Evolutionary conservation across 2,113 vertebrate genomes (phyloP), one percentile per base, ranked within the genome.

Genomic region (Desmodus rotundus): DNA sequence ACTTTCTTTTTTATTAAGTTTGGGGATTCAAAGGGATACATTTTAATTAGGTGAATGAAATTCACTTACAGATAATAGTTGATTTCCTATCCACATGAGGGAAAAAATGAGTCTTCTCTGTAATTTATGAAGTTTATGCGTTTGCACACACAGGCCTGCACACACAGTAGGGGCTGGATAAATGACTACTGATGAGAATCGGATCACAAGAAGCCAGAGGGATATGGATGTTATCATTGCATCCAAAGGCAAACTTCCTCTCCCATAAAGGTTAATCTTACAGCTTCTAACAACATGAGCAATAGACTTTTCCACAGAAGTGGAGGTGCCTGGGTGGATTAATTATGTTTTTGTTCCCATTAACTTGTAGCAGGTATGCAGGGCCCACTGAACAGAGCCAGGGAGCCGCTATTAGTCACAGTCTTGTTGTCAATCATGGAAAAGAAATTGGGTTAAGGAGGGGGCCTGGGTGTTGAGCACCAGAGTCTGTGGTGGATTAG

Each of bases 231-330:
- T 72, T 74, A 87, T 36, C 73, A 74, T 87, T 92, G 47, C 67
- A 41, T 58, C 36, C 14, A 63, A 89, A 94, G 74, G n/a, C 54
- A 89, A 78, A 93, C 90, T 93, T 93, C 19, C 36, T 93, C 67
- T 65, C 67, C 22, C 43, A n/a, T n/a, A 84, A 85, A 97, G 5
- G 74, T 87, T 94, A 89, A 78, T 76, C 58, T 95, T 74, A 87
- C 17, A 86, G 65, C 74, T 96, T 94, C 92, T 97, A 97, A 97
- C 96, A 97, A 96, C 93, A 97, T 83, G 85, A 98, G 83, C 81
- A 96, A 89, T 13, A 70, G 31, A 5, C 50, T 97, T 92, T 93
- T 93, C 89, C 82, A 58, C 47, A 56, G 22, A 61, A 52, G 2
- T 58, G 88, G 61, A 93, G 84, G 95, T 68, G 97, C 97, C 89